Evolutionary conservation across 2,888 invertebrate species (phyloP), one percentile per base, ranked within the genome.

Genomic region (Caenorhabditis doughertyi): DNA sequence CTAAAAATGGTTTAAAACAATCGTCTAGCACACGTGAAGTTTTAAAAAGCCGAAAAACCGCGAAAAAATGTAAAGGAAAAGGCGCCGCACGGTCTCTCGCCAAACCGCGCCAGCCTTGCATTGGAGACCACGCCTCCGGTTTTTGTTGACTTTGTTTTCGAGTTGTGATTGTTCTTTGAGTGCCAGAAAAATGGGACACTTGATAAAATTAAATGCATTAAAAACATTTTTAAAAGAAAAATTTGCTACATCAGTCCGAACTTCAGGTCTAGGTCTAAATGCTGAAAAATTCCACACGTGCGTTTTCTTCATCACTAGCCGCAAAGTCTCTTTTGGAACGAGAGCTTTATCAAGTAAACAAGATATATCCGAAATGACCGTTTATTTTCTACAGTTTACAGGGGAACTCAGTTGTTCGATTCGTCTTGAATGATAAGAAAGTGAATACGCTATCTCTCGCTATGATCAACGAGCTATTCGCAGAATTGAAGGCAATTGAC

Each of bases 331-430:
- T 77, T 16, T 13, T 81, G 44, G 81, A 81, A 39, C 25, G 81
- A 62, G 81, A 81, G 29, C 71, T 81, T 23, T 81, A 81, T 27
- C 81, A 81, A 65, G 81, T 81, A 16, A 64, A 23, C 32, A 44
- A 27, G 21, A 47, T 5, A 47, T 5, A n/a, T 18, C 44, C 3
- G 44, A 18, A 18, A 3, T 47, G 18, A 47, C 3, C 4, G 7
- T 18, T 4, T 7, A 47, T 47, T 13, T 3, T 3, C 1, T 18
- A 18, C 18, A 47, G 68, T 42, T 71, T 81, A 67, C 18, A 85
- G 79, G 89, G 84, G 35, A 89, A 90, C 79, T 85, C 87, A 9
- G 89, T 90, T 2, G 90, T 90, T 25, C 85, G 90, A 8, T 68
- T 90, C 9, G 74, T 90, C 39, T 62, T 90, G 51, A 90, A 91